Evolutionary conservation across 2,797 vertebrate species (phyloP).

Genomic region (Gymnoscopelus braueri): DNA sequence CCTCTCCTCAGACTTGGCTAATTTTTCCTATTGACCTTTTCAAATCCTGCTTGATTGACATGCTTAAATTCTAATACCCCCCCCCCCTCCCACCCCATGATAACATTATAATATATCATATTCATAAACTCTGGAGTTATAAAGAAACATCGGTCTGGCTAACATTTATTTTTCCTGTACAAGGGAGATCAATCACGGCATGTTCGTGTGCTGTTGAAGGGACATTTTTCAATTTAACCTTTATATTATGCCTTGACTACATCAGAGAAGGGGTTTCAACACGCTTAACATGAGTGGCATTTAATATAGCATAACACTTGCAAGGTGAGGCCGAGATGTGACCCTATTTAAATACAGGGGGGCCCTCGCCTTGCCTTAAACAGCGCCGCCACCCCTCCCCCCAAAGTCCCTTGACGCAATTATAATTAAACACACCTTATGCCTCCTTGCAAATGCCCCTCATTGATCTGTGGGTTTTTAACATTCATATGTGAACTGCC

Average conservation of each 20-base stretch:
- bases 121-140: conserved; percentile 66
- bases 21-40: conserved; percentile 80
- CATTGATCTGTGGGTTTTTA: conserved; percentile 94
- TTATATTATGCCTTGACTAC: conserved; percentile 86
- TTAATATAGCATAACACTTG: conserved; percentile 96
- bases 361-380: conserved; percentile 75
- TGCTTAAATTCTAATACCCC: conserved; percentile 74
- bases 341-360: conserved; percentile 97
- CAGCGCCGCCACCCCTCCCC: conserved; percentile 65
- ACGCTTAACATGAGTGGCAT: conserved; percentile 97
- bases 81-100: conserved; percentile 33
- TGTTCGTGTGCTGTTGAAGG: conserved; percentile 81
- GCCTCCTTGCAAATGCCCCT: conserved; percentile 95
- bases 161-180: conserved; percentile 85
- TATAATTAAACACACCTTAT: conserved; percentile 98
- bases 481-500: conserved; percentile 90
- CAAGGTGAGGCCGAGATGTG: conserved; percentile 91
- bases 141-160: conserved; percentile 68
- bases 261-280: conserved; percentile 84
- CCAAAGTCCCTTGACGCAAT: conserved; percentile 80
- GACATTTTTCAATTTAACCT: conserved; percentile 96
- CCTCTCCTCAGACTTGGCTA: conserved; percentile 48
- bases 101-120: conserved; percentile 73
- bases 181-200: conserved; percentile 94
- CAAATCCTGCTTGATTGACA: conserved; percentile 74